Evolutionary conservation across 2,888 invertebrate genomes (phyloP), one percentile per base, ranked within the genome.

Genomic region (Hyposoter didymator): DNA sequence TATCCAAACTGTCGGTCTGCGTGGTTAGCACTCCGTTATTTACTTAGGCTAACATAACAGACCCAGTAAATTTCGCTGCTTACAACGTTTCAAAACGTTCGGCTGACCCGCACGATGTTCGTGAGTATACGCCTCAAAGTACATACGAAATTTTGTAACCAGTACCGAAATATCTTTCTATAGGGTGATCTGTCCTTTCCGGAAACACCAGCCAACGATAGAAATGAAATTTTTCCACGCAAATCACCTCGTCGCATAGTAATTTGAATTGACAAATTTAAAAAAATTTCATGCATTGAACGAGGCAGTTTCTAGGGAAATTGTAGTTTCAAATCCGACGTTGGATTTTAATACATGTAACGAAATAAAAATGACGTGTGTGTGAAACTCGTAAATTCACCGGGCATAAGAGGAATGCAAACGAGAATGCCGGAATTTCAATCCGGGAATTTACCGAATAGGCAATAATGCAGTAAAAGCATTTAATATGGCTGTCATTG

Each of bases 11-110:
- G 89, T 88, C 75, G 82, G 28, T 62, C 70, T 59, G 78, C 55
- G 14, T 22, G 32, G 75, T 78, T 73, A 87, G 79, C 84, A 79
- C 85, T 17, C 45, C 59, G 72, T 76, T 92, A 91, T 93, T 92
- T 92, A 90, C 92, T 90, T 89, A 89, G 89, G 89, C 90, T 91
- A 92, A 92, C 91, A 92, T 90, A 91, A 92, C 90, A 90, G 90
- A 88, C 88, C 89, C 55, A 67, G 79, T 79, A 84, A 86, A 78
- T 78, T 84, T 67, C 17, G 47, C 22, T 43, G 78, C 76, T 47
- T 80, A 49, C 62, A 62, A 28, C 35, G 45, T 39, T 19, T 67
- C 32, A 59, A 67, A 49, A 52, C 66, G 49, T 78, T 66, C 22
- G 43, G 52, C 39, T 43, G 67, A 52, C 17, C 52, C 52, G 7